phyloP scores from a whole-genome alignment of 2,888 invertebrate species.

The Blastobasis adustella region DNA sequence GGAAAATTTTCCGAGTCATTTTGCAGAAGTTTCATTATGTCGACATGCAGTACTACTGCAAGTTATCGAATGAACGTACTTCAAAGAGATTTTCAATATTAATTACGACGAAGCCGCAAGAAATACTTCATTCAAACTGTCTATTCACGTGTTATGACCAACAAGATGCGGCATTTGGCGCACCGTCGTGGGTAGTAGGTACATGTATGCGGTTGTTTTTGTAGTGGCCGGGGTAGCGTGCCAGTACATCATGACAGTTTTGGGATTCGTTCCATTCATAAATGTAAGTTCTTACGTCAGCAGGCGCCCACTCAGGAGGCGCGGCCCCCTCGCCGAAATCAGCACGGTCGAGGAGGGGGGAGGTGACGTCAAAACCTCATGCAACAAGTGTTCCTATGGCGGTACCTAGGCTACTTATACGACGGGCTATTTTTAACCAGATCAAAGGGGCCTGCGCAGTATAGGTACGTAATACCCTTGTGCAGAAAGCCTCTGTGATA shows the following conservation, averaged over 20 bases:
- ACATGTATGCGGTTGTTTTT: too few species aligned
- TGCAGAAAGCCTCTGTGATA: too few species aligned
- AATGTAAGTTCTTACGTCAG: constrained; percentile 63
- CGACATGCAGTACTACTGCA: too few species aligned
- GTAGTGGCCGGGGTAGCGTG: constrained; percentile 1
- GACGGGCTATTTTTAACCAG: constrained; percentile 55
- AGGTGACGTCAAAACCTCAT: constrained; percentile 61
- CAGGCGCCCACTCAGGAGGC: constrained; percentile 44
- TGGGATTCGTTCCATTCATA: constrained; percentile 63
- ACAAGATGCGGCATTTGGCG: background rate
- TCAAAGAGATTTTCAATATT: too few species aligned
- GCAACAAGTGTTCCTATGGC: constrained; percentile 64
- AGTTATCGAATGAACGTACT: too few species aligned
- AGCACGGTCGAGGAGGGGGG: constrained; percentile 31
- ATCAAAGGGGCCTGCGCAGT: constrained; percentile 27
- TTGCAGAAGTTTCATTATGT: too few species aligned
- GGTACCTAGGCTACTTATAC: constrained; percentile 31
- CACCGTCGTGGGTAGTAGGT: too few species aligned
- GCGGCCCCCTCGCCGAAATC: constrained; percentile 34
- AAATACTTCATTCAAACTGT: too few species aligned
- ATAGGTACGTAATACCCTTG: too few species aligned
- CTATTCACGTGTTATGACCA: too few species aligned
- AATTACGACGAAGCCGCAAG: too few species aligned
- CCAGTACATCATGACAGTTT: constrained; percentile 17
- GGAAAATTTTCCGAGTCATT: too few species aligned